These are phyloP conservation scores for Polypedilum pembai DNA, from an alignment of 1,140 invertebrate genomes.

Conservation along the genomic window DNA sequence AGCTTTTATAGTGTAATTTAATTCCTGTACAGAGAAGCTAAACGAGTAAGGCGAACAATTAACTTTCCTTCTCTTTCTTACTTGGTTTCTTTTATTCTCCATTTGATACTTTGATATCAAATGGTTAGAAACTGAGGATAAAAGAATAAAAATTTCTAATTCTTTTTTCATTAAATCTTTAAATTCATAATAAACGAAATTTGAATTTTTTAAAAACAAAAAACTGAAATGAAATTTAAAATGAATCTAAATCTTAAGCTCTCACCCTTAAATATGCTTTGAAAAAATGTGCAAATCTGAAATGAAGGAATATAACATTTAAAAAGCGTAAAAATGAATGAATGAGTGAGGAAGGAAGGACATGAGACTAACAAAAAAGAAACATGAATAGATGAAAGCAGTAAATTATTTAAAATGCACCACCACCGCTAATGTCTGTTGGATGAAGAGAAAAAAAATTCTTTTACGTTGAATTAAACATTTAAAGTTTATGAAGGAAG, in stretches of 20 bases:
- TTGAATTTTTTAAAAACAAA: too few relatives aligned
- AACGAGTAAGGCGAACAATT: conserved; percentile 25
- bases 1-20: conserved; percentile 28
- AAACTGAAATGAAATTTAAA: too few relatives aligned
- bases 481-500: neutral
- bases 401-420: conserved; percentile 14
- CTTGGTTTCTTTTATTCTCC: neutral
- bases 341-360: conserved; percentile 1
- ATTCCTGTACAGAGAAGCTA: conserved; percentile 23
- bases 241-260: too few relatives aligned
- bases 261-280: neutral
- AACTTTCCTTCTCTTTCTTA: neutral
- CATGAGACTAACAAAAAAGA: neutral
- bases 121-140: too few relatives aligned
- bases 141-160: too few relatives aligned
- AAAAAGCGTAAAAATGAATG: conserved; percentile 7
- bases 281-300: neutral
- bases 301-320: neutral
- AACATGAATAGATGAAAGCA: conserved; percentile 11
- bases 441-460: neutral
- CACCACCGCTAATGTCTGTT: neutral
- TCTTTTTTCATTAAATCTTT: too few relatives aligned
- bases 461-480: neutral
- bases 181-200: too few relatives aligned
- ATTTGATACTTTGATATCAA: neutral